A percentile compares a stretch with the other conserved stretches of the same genome.
These are phyloP conservation scores for Lepas anatifera DNA, from an alignment of 2,888 invertebrate genomes.

Conservation along the genomic window DNA sequence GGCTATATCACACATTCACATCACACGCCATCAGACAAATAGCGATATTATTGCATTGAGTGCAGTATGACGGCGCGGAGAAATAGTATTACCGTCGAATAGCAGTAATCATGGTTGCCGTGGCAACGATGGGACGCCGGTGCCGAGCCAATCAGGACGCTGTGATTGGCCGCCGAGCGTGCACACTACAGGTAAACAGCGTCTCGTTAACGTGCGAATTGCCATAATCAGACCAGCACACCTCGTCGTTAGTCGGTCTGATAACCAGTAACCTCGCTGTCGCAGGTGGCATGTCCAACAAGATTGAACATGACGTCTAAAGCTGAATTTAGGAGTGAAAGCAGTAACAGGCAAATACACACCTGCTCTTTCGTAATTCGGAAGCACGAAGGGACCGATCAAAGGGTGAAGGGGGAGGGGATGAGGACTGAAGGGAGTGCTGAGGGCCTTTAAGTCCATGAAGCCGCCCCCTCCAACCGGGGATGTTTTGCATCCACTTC, in stretches of 20 bases:
- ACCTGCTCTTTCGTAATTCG: too few species aligned
- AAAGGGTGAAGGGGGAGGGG: too few species aligned
- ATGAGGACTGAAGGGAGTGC: too few species aligned
- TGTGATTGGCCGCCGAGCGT: background rate
- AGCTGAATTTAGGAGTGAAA: too few species aligned
- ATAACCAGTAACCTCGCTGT: background rate
- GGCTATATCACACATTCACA: background rate
- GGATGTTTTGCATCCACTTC: too few species aligned
- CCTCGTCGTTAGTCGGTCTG: background rate
- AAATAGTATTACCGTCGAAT: background rate
- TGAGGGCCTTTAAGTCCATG: too few species aligned
- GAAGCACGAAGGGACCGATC: too few species aligned
- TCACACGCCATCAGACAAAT: slow-evolving; percentile 2
- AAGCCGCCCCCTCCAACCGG: too few species aligned
- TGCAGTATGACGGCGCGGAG: background rate
- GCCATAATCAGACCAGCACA: background rate
- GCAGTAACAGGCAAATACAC: too few species aligned
- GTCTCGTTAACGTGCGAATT: background rate
- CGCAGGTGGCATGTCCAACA: too few species aligned
- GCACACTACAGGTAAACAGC: slow-evolving; percentile 4
- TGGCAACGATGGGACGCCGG: background rate
- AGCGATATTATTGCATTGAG: slow-evolving; percentile 6
- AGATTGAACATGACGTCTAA: too few species aligned
- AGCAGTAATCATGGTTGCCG: background rate
- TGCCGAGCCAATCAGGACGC: background rate